Percentiles rank a stretch among this genome's conserved stretches.
Evolutionary conservation across 1,140 invertebrate genomes (phyloP).

Genomic region (Lasioglossum baleicum): DNA sequence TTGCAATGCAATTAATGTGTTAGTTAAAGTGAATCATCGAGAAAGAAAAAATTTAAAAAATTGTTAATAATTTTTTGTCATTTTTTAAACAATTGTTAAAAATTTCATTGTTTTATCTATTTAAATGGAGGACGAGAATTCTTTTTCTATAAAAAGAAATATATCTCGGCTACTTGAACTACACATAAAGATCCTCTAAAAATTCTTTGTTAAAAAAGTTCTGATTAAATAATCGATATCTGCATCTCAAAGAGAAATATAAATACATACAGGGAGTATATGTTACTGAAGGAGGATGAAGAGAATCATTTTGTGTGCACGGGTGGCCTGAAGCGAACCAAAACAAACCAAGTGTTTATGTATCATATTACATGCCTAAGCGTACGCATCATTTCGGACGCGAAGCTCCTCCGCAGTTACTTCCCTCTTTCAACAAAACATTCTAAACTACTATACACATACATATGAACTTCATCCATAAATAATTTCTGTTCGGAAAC

Average conservation of each 20-base stretch:
- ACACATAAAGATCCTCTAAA: not conserved
- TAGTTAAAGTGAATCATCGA: too few relatives aligned
- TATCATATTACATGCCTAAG: conserved; percentile 17
- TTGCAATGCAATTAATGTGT: too few relatives aligned
- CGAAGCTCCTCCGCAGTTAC: not conserved
- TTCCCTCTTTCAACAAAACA: too few relatives aligned
- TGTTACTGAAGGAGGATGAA: not conserved
- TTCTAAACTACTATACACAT: too few relatives aligned
- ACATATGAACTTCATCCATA: too few relatives aligned
- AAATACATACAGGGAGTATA: not conserved
- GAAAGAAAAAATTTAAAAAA: not conserved
- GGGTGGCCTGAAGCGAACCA: not conserved
- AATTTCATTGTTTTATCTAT: too few relatives aligned
- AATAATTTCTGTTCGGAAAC: too few relatives aligned
- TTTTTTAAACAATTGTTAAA: too few relatives aligned
- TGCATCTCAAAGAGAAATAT: not conserved
- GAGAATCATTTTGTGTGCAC: not conserved
- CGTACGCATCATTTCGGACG: not conserved
- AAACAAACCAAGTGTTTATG: not conserved
- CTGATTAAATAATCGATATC: not conserved
- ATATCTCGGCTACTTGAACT: too few relatives aligned
- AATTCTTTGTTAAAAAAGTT: not conserved
- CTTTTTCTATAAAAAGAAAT: too few relatives aligned
- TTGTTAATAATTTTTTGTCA: too few relatives aligned
- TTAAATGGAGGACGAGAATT: too few relatives aligned